Evolutionary conservation across 2,797 vertebrate genomes (phyloP).

Genomic region (Alauda arvensis): DNA sequence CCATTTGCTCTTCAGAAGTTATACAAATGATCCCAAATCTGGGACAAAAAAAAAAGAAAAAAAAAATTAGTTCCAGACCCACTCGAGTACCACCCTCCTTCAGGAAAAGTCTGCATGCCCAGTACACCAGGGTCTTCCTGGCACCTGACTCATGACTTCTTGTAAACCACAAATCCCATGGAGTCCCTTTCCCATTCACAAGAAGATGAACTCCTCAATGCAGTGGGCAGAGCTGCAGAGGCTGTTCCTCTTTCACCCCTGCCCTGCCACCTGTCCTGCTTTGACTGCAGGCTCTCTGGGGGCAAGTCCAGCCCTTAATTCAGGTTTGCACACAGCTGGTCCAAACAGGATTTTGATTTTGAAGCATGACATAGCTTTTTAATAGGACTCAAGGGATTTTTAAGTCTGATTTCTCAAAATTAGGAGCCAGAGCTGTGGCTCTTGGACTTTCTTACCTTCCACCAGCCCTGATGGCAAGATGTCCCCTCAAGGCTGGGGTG

Average conservation of each 20-base stretch:
- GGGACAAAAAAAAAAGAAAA: background rate
- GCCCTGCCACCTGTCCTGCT: background rate
- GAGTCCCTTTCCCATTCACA: background rate
- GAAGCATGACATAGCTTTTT: background rate
- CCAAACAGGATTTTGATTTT: background rate
- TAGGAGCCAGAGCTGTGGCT: background rate
- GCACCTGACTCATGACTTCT: background rate
- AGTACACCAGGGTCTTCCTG: background rate
- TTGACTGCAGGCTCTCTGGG: background rate
- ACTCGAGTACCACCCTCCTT: background rate
- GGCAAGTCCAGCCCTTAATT: background rate
- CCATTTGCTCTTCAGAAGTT: background rate
- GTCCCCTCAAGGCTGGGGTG: background rate
- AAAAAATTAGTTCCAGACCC: too few relatives aligned
- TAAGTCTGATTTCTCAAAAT: background rate
- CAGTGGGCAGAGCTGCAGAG: background rate
- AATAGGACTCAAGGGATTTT: background rate
- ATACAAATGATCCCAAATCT: background rate
- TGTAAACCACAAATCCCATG: accelerated
- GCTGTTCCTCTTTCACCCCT: background rate
- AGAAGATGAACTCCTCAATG: accelerated
- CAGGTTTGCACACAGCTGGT: background rate
- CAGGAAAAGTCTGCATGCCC: background rate
- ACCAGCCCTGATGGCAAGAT: background rate
- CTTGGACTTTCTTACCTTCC: background rate